Base-by-base conservation (phyloP, 2,888 invertebrate genomes). In the Drosophila melanosoma region DNA sequence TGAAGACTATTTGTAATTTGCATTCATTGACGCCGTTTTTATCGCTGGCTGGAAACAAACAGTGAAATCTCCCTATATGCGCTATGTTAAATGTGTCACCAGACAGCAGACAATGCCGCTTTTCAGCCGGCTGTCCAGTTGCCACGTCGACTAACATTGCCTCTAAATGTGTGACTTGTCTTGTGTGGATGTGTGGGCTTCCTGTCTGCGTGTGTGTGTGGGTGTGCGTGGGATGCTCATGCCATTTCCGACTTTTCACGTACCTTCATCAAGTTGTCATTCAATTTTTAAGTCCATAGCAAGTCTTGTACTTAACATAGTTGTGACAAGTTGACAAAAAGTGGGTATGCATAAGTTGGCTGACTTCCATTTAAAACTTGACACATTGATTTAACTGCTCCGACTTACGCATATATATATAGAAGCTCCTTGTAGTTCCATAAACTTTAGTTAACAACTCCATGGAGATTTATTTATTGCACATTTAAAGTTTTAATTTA, bases 241-340 rank as follows among this genome's bases (percentile, higher is more conserved):
- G 81, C 87, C 74, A 88, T 88, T 86, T 88, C 86, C 89, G 89
- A 84, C 86, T 87, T 89, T 87, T 83, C 81, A 78, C 78, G 87
- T 89, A 90, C 90, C 89, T 87, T 89, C 89, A 90, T 89, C 90
- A 90, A 90, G 88, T 89, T 89, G 89, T 89, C 90, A 89, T 89
- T 89, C 90, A 89, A 80, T 89, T 88, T 89, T 89, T 85, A 87
- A 87, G 89, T 89, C 87, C 87, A 83, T 89, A 63, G 83, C 89
- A 89, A 82, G 87, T 89, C 87, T 87, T 86, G 81, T 87, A 85
- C 87, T 87, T 89, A 89, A 89, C 89, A 87, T 89, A 89, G 87
- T 89, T 87, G 85, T 87, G 89, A 85, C 89, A 87, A 86, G 83
- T 86, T 88, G 85, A 86, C 85, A 86, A 85, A 88, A 88, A 82